Evolutionary conservation across 2,113 vertebrate genomes (phyloP).

Genomic region (Syngnathus scovelli): DNA sequence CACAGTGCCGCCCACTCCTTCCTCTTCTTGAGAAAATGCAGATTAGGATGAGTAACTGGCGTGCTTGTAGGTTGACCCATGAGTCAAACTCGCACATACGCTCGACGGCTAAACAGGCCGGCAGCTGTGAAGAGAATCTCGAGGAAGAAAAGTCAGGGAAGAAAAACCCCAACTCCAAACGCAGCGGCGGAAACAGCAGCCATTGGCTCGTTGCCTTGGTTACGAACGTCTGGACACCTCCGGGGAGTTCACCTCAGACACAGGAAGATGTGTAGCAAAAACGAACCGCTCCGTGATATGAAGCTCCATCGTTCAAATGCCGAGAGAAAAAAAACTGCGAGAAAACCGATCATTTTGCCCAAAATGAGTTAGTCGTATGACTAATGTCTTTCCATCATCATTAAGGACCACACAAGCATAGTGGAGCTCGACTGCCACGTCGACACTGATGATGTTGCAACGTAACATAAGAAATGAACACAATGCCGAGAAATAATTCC

Average conservation of each 20-base stretch:
- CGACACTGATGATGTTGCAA: not conserved
- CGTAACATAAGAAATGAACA: too few species aligned
- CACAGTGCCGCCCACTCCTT: not conserved
- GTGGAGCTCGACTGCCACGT: slow-evolving; percentile 53
- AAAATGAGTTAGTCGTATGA: slow-evolving; percentile 45
- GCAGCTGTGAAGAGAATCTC: not conserved
- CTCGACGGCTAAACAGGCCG: not conserved
- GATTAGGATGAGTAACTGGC: slow-evolving; percentile 27
- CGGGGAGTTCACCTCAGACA: not conserved
- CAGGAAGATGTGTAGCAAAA: not conserved
- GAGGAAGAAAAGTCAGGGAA: not conserved
- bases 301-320: not conserved
- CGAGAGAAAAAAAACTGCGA: not conserved
- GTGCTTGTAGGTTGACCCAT: slow-evolving; percentile 15
- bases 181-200: slow-evolving; percentile 13
- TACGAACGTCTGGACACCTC: slow-evolving; percentile 10
- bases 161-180: not conserved
- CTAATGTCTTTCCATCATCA: slow-evolving; percentile 60
- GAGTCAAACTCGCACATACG: slow-evolving; percentile 11
- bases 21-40: slow-evolving; percentile 22
- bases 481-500: not conserved
- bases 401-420: slow-evolving; percentile 52
- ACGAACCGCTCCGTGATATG: not conserved
- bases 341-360: slow-evolving; percentile 45
- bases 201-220: slow-evolving; percentile 29